A percentile compares a stretch with the other conserved stretches of the same genome.
Conservation (phyloP, 2,113 vertebrate genomes). For the Falco punctatus region DNA sequence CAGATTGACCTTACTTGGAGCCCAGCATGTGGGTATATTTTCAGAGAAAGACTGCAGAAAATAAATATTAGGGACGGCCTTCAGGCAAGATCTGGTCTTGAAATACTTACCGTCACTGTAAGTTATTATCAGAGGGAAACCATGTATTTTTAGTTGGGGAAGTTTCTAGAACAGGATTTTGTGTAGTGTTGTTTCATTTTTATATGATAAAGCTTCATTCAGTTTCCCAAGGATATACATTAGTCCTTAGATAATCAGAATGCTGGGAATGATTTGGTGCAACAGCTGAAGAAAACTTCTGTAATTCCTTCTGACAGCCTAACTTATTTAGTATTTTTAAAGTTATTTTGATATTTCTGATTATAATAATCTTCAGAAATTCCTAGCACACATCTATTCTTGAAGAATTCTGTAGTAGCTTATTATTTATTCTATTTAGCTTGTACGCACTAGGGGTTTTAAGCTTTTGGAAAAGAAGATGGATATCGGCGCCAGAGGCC, state of each 20-base stretch:
- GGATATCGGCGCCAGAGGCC: slow-evolving; percentile 7
- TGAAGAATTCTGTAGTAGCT: neutral
- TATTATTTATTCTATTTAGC: neutral
- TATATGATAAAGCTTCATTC: neutral
- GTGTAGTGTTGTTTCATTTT: neutral
- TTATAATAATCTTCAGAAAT: neutral
- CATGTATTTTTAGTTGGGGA: neutral
- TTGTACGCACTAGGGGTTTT: neutral
- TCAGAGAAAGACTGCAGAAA: neutral
- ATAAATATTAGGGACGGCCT: neutral
- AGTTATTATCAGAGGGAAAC: neutral
- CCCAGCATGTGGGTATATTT: neutral
- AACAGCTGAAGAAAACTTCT: neutral
- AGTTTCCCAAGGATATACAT: neutral
- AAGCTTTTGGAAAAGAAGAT: neutral
- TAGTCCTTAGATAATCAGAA: neutral
- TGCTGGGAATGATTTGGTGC: neutral
- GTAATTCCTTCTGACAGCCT: slow-evolving; percentile 5
- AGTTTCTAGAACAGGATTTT: neutral
- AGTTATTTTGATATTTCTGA: neutral
- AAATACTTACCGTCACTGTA: neutral
- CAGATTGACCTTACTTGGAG: neutral
- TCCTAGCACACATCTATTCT: neutral
- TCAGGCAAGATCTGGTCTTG: neutral
- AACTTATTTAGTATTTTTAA: slow-evolving; percentile 5